Base-by-base conservation (phyloP, 2,797 vertebrate species). In the Notoglanidium macrostoma region DNA sequence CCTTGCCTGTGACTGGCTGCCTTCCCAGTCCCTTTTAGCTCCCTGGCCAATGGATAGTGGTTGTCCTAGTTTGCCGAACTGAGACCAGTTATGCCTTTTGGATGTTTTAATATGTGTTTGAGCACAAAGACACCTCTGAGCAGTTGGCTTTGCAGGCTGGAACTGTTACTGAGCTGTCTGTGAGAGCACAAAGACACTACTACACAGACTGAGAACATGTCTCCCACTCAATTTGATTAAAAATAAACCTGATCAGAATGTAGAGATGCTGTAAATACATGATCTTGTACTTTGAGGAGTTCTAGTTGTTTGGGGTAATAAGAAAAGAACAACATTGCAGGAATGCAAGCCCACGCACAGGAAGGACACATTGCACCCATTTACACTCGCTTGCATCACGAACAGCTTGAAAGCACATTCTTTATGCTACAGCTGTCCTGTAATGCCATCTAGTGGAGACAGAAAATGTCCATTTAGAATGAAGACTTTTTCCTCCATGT, bases 1-100 rank as follows among this genome's bases (percentile, higher is more conserved):
- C 76, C 83, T 87, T 74, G 63, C 51, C 59, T 85, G n/a, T 76
- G 49, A 86, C 61, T 87, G 84, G 88, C 78, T 83, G 51, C 4
- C 7, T 79, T 35, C n/a, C 14, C 26, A 63, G 21, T 44, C 61
- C 67, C 19, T 49, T 23, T 67, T 80, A n/a, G n/a, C 67, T 55
- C 40, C 40, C 35, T 65, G 32, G 57, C 32, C 40, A 61, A 67
- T 83, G 51, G 35, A 68, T 59, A 0, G 32, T 35, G n/a, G 57
- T 65, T 81, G 55, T 10, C 54, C 49, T 46, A 67, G 46, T 83
- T 78, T 49, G 17, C 68, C 2, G 77, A 55, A 8, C 7, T 85
- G 26, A 32, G n/a, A 78, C 9, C 78, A 65, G 46, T 79, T 80
- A 14, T 54, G 59, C 54, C 10, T 8, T 49, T 81, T 46, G 19